Percentiles rank a stretch among this genome's conserved stretches.
Conservation (phyloP, 2,113 vertebrate species). For the Riparia riparia region DNA sequence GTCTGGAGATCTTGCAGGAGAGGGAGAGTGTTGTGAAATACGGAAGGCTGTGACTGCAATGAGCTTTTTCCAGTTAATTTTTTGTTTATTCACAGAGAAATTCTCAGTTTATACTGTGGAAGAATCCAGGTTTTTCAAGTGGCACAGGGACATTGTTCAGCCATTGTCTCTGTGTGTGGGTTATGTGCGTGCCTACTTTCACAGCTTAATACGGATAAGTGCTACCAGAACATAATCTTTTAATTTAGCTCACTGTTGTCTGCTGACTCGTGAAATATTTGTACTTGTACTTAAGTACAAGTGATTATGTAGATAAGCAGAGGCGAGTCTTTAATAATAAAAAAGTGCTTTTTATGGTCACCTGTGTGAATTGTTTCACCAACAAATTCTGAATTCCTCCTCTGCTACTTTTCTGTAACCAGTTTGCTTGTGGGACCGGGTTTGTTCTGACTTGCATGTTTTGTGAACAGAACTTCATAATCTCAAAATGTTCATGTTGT, state of each 20-base stretch:
- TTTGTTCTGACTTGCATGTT: neutral
- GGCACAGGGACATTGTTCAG: neutral
- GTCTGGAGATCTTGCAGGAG: neutral
- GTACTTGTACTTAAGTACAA: neutral
- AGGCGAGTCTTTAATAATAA: neutral
- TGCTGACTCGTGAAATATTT: conserved; percentile 31
- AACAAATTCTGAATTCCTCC: neutral
- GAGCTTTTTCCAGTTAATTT: neutral
- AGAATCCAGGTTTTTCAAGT: neutral
- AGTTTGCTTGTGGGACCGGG: neutral
- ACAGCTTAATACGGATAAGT: neutral
- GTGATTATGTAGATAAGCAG: conserved; percentile 14
- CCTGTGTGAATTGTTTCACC: neutral
- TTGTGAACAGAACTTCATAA: neutral
- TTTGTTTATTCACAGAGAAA: neutral
- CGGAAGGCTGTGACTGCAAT: neutral
- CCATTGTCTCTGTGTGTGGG: neutral
- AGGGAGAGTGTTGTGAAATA: neutral
- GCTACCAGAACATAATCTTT: neutral
- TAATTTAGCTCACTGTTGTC: conserved; percentile 22
- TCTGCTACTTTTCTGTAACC: neutral
- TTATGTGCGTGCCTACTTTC: neutral
- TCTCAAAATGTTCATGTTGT: neutral
- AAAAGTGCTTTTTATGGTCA: neutral
- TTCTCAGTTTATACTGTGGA: neutral